A percentile compares a stretch with the other conserved stretches of the same genome.
Conservation (phyloP, 2,113 vertebrate genomes). For the Prochilodus magdalenae region DNA sequence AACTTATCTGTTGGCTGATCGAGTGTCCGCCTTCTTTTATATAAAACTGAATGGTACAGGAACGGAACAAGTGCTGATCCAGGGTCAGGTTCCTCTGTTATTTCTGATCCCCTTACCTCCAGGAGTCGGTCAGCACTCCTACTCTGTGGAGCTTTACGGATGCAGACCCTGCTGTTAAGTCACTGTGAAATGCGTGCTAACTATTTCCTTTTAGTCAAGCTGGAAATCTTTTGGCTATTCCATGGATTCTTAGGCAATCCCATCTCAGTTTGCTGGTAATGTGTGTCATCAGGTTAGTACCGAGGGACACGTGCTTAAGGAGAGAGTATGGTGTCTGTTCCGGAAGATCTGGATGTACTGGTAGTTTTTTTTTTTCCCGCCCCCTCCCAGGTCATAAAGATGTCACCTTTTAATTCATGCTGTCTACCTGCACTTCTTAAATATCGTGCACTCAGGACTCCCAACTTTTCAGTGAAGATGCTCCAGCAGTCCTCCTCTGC, state of each 20-base stretch:
- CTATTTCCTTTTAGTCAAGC: not conserved
- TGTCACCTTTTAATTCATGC: not conserved
- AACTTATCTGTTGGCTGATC: too few species aligned
- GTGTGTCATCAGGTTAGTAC: not conserved
- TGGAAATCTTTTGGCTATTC: not conserved
- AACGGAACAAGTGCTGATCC: too few species aligned
- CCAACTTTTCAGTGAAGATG: not conserved
- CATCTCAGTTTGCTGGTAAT: not conserved
- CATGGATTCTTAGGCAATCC: not conserved
- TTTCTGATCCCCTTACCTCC: too few species aligned
- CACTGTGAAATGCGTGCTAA: not conserved
- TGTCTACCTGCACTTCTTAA: not conserved
- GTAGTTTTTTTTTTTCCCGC: not conserved
- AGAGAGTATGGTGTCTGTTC: not conserved
- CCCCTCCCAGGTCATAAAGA: not conserved
- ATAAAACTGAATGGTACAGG: too few species aligned
- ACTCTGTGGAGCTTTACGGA: not conserved
- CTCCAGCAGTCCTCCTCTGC: not conserved
- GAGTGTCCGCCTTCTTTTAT: too few species aligned
- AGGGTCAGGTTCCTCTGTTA: too few species aligned
- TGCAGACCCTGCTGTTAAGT: not conserved
- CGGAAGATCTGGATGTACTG: conserved; percentile 1
- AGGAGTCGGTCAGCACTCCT: too few species aligned
- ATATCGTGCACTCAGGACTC: not conserved
- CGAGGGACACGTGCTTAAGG: not conserved